Evolutionary conservation across 2,113 vertebrate species (phyloP).

Genomic region (Dicaeum eximium): DNA sequence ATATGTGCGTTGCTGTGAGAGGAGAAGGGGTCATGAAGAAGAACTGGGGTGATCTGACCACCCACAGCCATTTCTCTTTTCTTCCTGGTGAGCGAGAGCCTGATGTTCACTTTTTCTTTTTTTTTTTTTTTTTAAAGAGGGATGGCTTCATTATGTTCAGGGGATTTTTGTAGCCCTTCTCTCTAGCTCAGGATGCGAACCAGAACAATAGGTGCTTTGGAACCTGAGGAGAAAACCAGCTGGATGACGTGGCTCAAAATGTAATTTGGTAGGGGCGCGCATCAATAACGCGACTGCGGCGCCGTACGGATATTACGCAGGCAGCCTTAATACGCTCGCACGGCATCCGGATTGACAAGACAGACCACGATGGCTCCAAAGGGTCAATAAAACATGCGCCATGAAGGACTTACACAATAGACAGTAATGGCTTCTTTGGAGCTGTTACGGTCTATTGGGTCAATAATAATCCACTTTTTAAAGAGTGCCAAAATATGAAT

Average conservation of each 20-base stretch:
- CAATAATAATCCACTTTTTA: conserved; percentile 74
- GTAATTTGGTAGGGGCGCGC: not conserved
- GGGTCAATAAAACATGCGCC: conserved; percentile 63
- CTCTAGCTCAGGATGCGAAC: not conserved
- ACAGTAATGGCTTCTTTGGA: conserved; percentile 73
- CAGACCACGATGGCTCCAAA: conserved; percentile 55
- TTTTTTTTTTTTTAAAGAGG: not conserved
- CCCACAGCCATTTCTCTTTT: not conserved
- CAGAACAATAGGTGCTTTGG: conserved; percentile 8
- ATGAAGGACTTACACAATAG: conserved; percentile 66
- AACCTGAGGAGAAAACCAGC: not conserved
- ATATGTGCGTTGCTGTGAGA: not conserved
- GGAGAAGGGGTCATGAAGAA: not conserved
- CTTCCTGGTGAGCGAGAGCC: not conserved
- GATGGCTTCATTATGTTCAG: not conserved
- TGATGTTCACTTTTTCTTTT: not conserved
- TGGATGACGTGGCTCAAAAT: not conserved
- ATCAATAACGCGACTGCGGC: not conserved
- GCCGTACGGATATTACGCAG: not conserved
- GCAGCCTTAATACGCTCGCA: not conserved
- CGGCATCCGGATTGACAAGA: conserved; percentile 57
- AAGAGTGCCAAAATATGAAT: conserved; percentile 73
- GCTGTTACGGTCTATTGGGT: conserved; percentile 70
- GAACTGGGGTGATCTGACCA: not conserved
- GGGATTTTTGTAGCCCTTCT: not conserved